These are phyloP conservation scores for Ormyrus nitidulus DNA, from an alignment of 2,888 invertebrate species.

Conservation along the genomic window DNA sequence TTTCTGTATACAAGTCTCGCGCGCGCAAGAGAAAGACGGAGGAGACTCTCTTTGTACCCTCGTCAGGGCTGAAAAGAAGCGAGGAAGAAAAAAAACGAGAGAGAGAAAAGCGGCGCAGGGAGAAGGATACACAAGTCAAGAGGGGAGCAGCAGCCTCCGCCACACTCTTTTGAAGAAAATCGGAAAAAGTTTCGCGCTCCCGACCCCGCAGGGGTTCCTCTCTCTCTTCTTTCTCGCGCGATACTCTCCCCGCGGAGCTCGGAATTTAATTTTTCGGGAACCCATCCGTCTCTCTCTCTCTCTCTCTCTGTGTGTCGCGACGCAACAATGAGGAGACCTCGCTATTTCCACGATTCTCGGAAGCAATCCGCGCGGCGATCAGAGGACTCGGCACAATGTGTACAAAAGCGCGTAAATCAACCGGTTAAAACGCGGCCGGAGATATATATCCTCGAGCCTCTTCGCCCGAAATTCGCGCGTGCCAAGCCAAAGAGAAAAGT, in stretches of 20 bases:
- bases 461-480: conserved; percentile 27
- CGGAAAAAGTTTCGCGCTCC: conserved; percentile 49
- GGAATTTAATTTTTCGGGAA: conserved; percentile 37
- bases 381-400: too few relatives aligned
- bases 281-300: background rate
- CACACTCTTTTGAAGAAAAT: conserved; percentile 44
- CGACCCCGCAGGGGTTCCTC: conserved; percentile 16
- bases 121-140: conserved; percentile 8
- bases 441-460: too few relatives aligned
- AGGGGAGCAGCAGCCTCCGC: background rate
- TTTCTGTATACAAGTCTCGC: conserved; percentile 13
- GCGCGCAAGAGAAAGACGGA: too few relatives aligned
- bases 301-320: background rate
- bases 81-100: background rate
- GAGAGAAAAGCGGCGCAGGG: background rate
- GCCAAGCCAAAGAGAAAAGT: conserved; percentile 28
- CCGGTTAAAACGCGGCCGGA: too few relatives aligned
- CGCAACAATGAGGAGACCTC: too few relatives aligned
- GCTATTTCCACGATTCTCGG: too few relatives aligned
- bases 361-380: too few relatives aligned
- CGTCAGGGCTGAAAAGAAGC: conserved; percentile 27
- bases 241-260: background rate
- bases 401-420: too few relatives aligned
- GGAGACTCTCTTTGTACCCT: conserved; percentile 6
- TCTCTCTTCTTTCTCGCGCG: background rate